Base-by-base conservation (phyloP, 1,140 invertebrate species). In the Aphaenogaster floridana region DNA sequence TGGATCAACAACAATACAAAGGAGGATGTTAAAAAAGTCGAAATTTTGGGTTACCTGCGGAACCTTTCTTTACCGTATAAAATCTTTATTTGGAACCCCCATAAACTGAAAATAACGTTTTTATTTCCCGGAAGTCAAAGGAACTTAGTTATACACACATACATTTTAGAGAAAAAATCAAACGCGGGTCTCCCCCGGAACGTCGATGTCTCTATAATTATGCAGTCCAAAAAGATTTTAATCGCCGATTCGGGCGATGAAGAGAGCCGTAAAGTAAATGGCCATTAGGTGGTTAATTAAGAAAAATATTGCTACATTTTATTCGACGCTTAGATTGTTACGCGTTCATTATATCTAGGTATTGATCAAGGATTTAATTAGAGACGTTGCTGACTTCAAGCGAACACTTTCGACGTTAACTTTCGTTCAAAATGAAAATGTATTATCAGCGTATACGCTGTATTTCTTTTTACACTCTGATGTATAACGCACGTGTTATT, bases 351-450 rank as follows among this genome's bases (percentile, higher is more conserved):
- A n/a, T 39, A 48, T 34, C 3, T 48, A 15, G 11, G 9, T 69
- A 48, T 45, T 21, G 45, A 50, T 15, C 42, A 2, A 59, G 13
- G 21, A 21, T 76, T 57, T 39, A 74, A 76, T 76, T 57, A 21
- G 0, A 15, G 17, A 59, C 7, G 21, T 17, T 36, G 15, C 36
- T 11, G 6, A 42, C 28, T 36, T 57, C 11, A 13, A 74, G 9
- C 15, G 11, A 72, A 36, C 0, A 9, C 28, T 52, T n/a, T 36
- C 71, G 0, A 57, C 5, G 11, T 72, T 72, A 5, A 74, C 36
- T 52, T 72, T 36, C 3, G 5, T 39, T 28, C 34, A 39, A 74
- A 74, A 69, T 50, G 1, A 69, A 54, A 74, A 39, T 74, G 64
- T 45, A 21, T 68, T 45, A 13, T 11, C 5, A 45, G 9, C n/a